Evolutionary conservation across 2,888 invertebrate genomes (phyloP).

Genomic region (Notodonta dromedarius): DNA sequence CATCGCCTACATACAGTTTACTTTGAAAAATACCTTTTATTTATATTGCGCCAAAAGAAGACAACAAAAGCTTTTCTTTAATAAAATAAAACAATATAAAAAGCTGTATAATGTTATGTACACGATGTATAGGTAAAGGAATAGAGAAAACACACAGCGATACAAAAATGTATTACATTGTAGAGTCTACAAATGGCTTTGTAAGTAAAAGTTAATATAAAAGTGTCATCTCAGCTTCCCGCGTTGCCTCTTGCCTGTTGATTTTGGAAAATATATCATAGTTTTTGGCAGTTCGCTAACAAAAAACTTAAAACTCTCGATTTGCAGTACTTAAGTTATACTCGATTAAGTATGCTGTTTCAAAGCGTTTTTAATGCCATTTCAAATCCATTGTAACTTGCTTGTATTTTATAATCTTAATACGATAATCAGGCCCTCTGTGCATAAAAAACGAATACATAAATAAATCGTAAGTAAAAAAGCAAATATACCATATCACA

Average conservation of each 20-base stretch:
- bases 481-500: background rate
- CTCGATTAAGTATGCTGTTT: no score
- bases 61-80: no score
- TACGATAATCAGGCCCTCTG: no score
- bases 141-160: background rate
- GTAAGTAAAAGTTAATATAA: background rate
- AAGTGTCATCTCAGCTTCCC: background rate
- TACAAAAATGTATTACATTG: background rate
- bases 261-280: background rate
- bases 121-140: constrained; percentile 2
- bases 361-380: no score
- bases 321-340: no score
- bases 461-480: background rate
- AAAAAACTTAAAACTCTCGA: no score
- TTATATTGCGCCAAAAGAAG: background rate
- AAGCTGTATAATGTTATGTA: background rate
- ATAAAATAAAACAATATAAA: background rate
- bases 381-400: no score
- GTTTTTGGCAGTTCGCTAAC: background rate
- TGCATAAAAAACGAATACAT: background rate
- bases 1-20: no score
- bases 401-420: no score
- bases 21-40: background rate
- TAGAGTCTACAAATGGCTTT: background rate
- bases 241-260: constrained; percentile 1